Evolutionary conservation across 2,797 vertebrate genomes (phyloP).

Genomic region (Carcharodon carcharias): DNA sequence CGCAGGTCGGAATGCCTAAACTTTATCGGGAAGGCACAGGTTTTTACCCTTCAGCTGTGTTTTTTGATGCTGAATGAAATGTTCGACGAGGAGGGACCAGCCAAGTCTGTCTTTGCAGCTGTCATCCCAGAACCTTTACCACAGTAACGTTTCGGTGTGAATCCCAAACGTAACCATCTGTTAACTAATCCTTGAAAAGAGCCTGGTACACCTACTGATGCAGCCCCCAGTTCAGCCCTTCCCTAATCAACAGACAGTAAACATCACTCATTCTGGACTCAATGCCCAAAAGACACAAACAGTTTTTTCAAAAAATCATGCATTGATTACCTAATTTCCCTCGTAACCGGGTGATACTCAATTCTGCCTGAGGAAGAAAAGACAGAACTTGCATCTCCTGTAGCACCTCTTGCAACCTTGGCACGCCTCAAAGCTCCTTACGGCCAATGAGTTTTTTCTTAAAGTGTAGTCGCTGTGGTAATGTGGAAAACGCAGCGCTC

Average conservation of each 20-base stretch:
- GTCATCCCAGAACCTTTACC: background rate
- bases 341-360: background rate
- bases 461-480: no score
- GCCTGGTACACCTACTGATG: background rate
- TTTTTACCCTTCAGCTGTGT: background rate
- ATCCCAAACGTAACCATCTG: background rate
- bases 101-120: background rate
- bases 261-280: background rate
- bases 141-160: background rate
- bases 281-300: background rate
- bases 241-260: background rate
- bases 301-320: no score
- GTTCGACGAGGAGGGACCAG: background rate
- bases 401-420: no score
- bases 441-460: background rate
- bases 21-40: background rate
- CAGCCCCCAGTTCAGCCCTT: background rate
- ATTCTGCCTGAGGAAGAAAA: no score
- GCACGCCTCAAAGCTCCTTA: background rate
- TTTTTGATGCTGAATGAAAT: background rate
- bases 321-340: background rate
- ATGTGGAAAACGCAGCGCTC: background rate
- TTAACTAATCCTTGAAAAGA: background rate
- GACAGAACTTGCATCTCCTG: background rate
- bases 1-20: background rate